Percentiles rank a stretch among this genome's conserved stretches.
phyloP scores from a whole-genome alignment of 2,113 vertebrate genomes.

The Oncorhynchus nerka region DNA sequence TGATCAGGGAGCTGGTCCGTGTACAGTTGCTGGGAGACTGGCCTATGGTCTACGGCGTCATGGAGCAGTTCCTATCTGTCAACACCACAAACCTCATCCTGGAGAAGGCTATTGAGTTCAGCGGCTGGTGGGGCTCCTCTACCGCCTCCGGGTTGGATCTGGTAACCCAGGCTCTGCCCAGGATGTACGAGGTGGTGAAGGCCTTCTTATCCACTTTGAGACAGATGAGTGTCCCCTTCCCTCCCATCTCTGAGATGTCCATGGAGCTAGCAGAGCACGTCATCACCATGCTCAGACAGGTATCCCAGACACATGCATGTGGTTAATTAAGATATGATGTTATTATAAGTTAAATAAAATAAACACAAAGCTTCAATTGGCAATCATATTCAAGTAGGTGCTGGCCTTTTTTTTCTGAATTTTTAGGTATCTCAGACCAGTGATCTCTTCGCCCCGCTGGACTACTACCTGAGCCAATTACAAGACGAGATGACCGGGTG shows the following conservation, averaged over 20 bases:
- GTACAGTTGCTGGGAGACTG: slow-evolving; percentile 51
- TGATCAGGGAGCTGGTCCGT: slow-evolving; percentile 37
- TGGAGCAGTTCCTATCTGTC: slow-evolving; percentile 53
- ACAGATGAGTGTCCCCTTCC: slow-evolving; percentile 20
- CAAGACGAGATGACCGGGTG: not conserved
- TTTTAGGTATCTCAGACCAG: slow-evolving; percentile 8
- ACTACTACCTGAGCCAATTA: not conserved
- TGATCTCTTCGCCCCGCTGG: slow-evolving; percentile 24
- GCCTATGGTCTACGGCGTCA: slow-evolving; percentile 37
- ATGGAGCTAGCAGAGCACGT: slow-evolving; percentile 49
- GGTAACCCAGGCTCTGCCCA: slow-evolving; percentile 50
- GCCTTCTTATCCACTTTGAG: slow-evolving; percentile 36
- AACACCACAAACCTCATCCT: slow-evolving; percentile 36
- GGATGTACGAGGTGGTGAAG: slow-evolving; percentile 42
- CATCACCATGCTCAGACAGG: slow-evolving; percentile 49
- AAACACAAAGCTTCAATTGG: too few species aligned
- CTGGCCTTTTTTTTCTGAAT: too few species aligned
- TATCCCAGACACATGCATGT: slow-evolving; percentile 12
- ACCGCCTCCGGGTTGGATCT: slow-evolving; percentile 57
- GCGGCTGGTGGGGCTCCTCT: slow-evolving; percentile 52
- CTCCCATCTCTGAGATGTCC: slow-evolving; percentile 28
- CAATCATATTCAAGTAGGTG: too few species aligned
- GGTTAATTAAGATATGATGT: too few species aligned
- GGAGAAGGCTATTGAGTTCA: slow-evolving; percentile 45
- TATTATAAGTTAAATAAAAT: too few species aligned